Evolutionary conservation across 2,797 vertebrate genomes (phyloP).

Genomic region (Knipowitschia caucasica): DNA sequence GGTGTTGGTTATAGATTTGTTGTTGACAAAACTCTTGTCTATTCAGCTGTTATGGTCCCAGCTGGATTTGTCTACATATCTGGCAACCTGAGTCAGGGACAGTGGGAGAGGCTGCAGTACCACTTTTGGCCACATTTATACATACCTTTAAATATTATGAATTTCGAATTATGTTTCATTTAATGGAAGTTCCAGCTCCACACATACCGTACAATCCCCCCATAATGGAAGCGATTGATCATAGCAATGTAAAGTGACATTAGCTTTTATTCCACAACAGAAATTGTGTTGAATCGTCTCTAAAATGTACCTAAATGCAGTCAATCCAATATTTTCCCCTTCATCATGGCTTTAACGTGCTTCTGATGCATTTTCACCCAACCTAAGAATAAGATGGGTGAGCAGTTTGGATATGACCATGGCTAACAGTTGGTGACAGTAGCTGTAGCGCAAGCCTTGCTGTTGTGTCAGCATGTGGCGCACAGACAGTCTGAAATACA

Average conservation of each 20-base stretch:
- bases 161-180: too few species aligned
- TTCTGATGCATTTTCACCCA: slow-evolving; percentile 36
- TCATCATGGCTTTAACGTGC: slow-evolving; percentile 8
- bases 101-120: too few species aligned
- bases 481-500: slow-evolving; percentile 37
- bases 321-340: slow-evolving; percentile 4
- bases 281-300: slow-evolving; percentile 5
- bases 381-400: slow-evolving; percentile 51
- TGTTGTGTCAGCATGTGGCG: slow-evolving; percentile 62
- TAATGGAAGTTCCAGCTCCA: too few species aligned
- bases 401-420: slow-evolving; percentile 49
- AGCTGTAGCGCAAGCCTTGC: slow-evolving; percentile 57
- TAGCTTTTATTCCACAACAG: neutral
- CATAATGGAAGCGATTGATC: neutral
- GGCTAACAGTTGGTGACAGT: slow-evolving; percentile 67
- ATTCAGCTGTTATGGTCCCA: too few species aligned
- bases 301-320: slow-evolving; percentile 13
- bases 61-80: too few species aligned
- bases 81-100: too few species aligned
- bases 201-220: too few species aligned
- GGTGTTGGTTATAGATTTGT: too few species aligned
- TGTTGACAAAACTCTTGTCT: too few species aligned
- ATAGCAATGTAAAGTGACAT: neutral
- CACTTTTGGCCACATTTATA: too few species aligned
- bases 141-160: too few species aligned